Conservation (phyloP, 53 echinoderm and acorn worm genomes). For the Crossaster papposus region DNA sequence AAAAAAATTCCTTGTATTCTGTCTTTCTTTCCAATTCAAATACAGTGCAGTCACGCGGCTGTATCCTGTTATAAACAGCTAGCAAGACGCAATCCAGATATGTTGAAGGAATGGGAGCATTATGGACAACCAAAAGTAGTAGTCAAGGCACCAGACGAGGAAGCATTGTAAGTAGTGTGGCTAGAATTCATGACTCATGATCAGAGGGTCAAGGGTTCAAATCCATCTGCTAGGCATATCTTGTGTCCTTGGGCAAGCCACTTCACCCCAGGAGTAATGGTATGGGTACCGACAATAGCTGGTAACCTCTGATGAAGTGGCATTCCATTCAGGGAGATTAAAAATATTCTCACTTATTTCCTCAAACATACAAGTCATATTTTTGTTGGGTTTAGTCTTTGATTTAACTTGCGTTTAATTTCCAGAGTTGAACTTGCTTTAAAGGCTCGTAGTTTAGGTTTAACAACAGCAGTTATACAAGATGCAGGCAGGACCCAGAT, state of each 20-base stretch:
- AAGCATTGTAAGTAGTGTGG: conserved; percentile 81
- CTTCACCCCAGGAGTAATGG: no score
- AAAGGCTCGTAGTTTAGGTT: conserved; percentile 71
- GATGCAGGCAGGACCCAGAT: conserved; percentile 99
- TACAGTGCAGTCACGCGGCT: conserved; percentile 92
- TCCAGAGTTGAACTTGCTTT: conserved; percentile 72
- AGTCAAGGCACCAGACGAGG: conserved; percentile 86
- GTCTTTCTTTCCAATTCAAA: not conserved
- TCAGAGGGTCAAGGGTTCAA: no score
- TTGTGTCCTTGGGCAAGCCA: no score
- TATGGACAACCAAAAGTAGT: conserved; percentile 93
- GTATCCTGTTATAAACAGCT: conserved; percentile 81
- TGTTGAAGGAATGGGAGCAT: conserved; percentile 82
- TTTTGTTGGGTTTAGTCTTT: no score
- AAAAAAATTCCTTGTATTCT: not conserved
- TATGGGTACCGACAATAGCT: no score
- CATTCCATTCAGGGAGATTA: no score
- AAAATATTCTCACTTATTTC: no score
- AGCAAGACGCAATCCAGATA: conserved; percentile 54
- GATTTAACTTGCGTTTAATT: not conserved
- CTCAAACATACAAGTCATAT: no score
- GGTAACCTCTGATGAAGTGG: no score
- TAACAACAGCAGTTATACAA: conserved; percentile 87
- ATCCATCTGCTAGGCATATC: no score
- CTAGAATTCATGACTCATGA: no score